Base-by-base conservation (phyloP, 2,113 vertebrate species). In the Steatornis caripensis region DNA sequence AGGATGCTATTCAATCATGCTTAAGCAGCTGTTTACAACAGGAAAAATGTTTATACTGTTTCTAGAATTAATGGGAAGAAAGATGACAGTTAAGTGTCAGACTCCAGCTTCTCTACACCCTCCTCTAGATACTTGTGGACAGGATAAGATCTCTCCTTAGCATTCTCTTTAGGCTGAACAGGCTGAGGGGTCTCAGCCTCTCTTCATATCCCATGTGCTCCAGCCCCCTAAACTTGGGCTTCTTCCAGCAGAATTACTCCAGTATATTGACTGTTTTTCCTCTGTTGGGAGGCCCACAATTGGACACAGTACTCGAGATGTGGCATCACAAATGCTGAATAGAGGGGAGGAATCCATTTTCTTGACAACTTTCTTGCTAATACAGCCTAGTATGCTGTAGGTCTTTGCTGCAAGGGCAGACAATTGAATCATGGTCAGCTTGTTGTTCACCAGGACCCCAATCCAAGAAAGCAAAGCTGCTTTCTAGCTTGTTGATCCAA, bases 191-290 rank as follows among this genome's bases (percentile, higher is more conserved):
- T 49, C 62, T 55, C 49, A 46, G 5, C 3, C 9, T 61, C 26
- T 69, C 10, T 3, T 62, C 18, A 16, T 39, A 77, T 18, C 8
- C 13, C 19, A 6, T 22, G 6, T 61, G 5, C 15, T 91, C 46
- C 30, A 77, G 10, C 7, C 23, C 7, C 5, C 34, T 65, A 21
- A 13, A 10, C 30, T 19, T 48, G 14, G 30, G 48, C 21, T 20
- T 60, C 13, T 14, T 87, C 45, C 36, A 80, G 19, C 2, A 79
- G 41, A 70, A 61, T 82, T 71, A 34, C 21, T 79, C 12, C 7
- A 7, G 6, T 23, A 60, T 57, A 27, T 71, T 0, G 0, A 48
- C 12, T 46, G 5, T 2, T 74, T 80, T 84, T 60, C 43, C 36
- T 83, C 30, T 80, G 19, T 41, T 76, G 12, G 30, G 49, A 66